Evolutionary conservation across 2,888 invertebrate genomes (phyloP).

Genomic region (Nemotelus pantherinus): DNA sequence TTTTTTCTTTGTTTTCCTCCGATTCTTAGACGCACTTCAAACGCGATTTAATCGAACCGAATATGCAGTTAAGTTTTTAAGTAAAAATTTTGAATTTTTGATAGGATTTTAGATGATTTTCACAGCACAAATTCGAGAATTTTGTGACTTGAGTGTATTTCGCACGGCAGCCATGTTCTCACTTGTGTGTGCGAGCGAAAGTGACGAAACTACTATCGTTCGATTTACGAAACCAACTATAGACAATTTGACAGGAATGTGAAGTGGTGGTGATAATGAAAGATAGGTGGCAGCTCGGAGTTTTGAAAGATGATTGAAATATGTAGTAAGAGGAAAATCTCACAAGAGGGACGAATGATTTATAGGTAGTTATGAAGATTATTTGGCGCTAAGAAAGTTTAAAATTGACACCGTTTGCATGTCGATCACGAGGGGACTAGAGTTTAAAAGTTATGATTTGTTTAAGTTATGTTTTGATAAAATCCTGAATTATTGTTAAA

Average conservation of each 20-base stretch:
- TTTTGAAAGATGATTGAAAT: too few species aligned
- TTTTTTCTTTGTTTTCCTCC: not conserved
- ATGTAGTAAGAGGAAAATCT: too few species aligned
- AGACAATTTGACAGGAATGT: slow-evolving; percentile 8
- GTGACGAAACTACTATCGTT: slow-evolving; percentile 38
- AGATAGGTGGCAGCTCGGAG: not conserved
- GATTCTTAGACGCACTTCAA: not conserved
- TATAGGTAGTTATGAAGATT: too few species aligned
- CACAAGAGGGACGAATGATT: too few species aligned
- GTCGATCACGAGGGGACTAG: too few species aligned
- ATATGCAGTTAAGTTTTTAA: not conserved
- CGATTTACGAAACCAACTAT: slow-evolving; percentile 13
- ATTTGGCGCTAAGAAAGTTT: too few species aligned
- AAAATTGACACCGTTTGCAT: too few species aligned
- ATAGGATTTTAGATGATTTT: slow-evolving; percentile 43
- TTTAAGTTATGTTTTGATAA: too few species aligned
- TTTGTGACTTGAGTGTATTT: slow-evolving; percentile 51
- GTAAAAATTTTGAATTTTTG: slow-evolving; percentile 14
- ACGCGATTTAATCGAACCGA: not conserved
- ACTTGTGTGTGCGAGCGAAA: slow-evolving; percentile 47
- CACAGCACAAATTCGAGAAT: slow-evolving; percentile 51
- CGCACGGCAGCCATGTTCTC: slow-evolving; percentile 53
- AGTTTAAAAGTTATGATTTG: too few species aligned
- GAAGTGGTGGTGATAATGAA: not conserved
- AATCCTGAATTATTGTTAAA: too few species aligned